These are phyloP conservation scores for Microctenopoma lineatum DNA, from an alignment of 2,797 vertebrate genomes.

Conservation along the genomic window DNA sequence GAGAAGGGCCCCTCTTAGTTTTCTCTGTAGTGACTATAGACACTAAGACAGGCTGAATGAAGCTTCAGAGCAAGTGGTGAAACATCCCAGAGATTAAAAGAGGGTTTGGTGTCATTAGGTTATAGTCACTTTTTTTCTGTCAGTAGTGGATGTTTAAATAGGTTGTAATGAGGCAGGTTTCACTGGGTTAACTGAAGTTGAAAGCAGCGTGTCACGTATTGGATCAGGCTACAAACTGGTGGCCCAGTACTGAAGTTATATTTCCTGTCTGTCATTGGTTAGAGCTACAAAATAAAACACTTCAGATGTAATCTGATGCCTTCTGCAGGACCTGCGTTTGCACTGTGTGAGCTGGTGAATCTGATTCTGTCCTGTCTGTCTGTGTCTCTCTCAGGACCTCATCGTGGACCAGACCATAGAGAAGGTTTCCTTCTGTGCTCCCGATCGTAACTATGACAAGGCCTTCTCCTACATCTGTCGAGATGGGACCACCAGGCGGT, in stretches of 20 bases:
- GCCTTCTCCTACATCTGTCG: slow-evolving; percentile 96
- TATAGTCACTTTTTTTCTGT: slow-evolving; percentile 38
- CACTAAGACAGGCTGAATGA: slow-evolving; percentile 58
- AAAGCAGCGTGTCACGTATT: slow-evolving; percentile 39
- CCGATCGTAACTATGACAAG: slow-evolving; percentile 94
- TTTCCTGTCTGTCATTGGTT: slow-evolving; percentile 15
- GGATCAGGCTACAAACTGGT: slow-evolving; percentile 16
- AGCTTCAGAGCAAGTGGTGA: slow-evolving; percentile 53
- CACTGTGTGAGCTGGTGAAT: neutral
- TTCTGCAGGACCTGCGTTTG: slow-evolving; percentile 6
- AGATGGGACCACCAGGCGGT: slow-evolving; percentile 93
- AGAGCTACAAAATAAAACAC: slow-evolving; percentile 5
- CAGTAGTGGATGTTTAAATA: slow-evolving; percentile 37
- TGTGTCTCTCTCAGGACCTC: slow-evolving; percentile 84
- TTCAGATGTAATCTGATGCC: slow-evolving; percentile 10
- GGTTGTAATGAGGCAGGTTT: slow-evolving; percentile 10
- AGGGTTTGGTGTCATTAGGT: slow-evolving; percentile 50
- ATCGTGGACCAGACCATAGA: slow-evolving; percentile 96
- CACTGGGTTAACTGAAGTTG: slow-evolving; percentile 35
- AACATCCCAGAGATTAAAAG: slow-evolving; percentile 55
- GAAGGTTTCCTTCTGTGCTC: slow-evolving; percentile 95
- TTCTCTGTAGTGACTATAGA: slow-evolving; percentile 51
- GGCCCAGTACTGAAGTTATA: neutral
- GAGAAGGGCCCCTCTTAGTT: slow-evolving; percentile 56
- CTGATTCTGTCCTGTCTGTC: slow-evolving; percentile 11